These are phyloP conservation scores for Brenthis hecate DNA, from an alignment of 2,888 invertebrate species.

Conservation along the genomic window DNA sequence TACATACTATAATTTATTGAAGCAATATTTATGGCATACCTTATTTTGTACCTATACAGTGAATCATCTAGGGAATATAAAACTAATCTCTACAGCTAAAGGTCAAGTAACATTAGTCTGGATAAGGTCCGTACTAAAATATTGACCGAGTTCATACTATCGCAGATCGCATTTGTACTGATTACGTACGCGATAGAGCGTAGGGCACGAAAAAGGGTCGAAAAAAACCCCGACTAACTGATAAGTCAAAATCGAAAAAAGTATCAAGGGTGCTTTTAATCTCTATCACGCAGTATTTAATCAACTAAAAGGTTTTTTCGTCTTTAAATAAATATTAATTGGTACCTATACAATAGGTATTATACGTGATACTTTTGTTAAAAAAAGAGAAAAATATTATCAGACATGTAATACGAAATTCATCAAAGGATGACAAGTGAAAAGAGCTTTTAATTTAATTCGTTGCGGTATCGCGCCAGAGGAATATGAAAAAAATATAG, in stretches of 20 bases:
- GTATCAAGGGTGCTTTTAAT: conserved; percentile 24
- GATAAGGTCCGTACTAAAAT: conserved; percentile 76
- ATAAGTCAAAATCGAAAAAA: conserved; percentile 37
- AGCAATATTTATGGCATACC: neutral
- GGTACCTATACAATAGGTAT: neutral
- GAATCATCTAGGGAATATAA: conserved; percentile 18
- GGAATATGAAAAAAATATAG: conserved; percentile 77
- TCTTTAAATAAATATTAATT: neutral
- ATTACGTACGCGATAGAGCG: conserved; percentile 58
- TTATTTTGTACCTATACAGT: conserved; percentile 1
- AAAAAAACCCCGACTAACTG: conserved; percentile 48
- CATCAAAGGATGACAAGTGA: conserved; percentile 81
- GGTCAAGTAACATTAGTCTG: conserved; percentile 70
- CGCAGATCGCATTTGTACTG: conserved; percentile 74
- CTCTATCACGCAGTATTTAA: conserved; percentile 7
- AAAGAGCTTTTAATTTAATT: conserved; percentile 83
- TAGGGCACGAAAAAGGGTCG: conserved; percentile 47
- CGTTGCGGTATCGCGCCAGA: conserved; percentile 78
- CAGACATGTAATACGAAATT: conserved; percentile 74
- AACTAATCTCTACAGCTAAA: conserved; percentile 43
- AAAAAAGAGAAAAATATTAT: conserved; percentile 46
- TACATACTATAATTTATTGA: neutral
- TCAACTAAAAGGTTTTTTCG: conserved; percentile 19
- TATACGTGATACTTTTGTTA: neutral
- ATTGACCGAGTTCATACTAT: conserved; percentile 68